Evolutionary conservation across 1,140 invertebrate species (phyloP).

Genomic region (Triops longicaudatus): DNA sequence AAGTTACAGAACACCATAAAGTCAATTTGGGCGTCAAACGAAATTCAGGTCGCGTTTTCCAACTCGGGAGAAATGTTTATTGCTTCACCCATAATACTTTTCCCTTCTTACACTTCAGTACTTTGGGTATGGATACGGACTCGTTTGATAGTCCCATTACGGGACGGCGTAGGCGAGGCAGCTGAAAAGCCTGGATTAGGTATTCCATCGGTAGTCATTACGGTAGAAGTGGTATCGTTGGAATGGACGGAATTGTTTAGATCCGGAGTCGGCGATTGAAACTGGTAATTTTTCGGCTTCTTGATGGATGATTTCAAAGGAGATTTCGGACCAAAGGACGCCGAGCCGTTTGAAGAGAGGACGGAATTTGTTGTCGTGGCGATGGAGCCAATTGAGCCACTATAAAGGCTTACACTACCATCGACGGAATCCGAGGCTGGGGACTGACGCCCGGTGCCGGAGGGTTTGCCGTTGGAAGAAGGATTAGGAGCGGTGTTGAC

Average conservation of each 20-base stretch:
- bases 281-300: constrained; percentile 6
- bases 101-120: constrained; percentile 21
- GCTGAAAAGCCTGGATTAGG: constrained; percentile 25
- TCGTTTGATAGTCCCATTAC: constrained; percentile 27
- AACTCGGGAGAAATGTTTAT: neutral
- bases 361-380: constrained; percentile 26
- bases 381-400: constrained; percentile 27
- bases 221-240: constrained; percentile 21
- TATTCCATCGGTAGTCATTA: constrained; percentile 23
- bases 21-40: neutral
- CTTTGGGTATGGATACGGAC: constrained; percentile 26
- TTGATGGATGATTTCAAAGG: constrained; percentile 28
- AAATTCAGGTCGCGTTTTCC: constrained; percentile 10
- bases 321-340: constrained; percentile 21
- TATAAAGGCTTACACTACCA: constrained; percentile 24
- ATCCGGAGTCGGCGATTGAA: neutral
- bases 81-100: neutral
- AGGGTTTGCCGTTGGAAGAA: neutral
- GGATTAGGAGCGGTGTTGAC: neutral
- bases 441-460: neutral
- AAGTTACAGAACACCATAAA: too few relatives aligned
- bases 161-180: constrained; percentile 6
- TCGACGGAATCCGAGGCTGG: constrained; percentile 18
- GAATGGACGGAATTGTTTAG: neutral
- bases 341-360: constrained; percentile 21